Base-by-base conservation (phyloP, 2,888 invertebrate species). In the Tipula helvola region DNA sequence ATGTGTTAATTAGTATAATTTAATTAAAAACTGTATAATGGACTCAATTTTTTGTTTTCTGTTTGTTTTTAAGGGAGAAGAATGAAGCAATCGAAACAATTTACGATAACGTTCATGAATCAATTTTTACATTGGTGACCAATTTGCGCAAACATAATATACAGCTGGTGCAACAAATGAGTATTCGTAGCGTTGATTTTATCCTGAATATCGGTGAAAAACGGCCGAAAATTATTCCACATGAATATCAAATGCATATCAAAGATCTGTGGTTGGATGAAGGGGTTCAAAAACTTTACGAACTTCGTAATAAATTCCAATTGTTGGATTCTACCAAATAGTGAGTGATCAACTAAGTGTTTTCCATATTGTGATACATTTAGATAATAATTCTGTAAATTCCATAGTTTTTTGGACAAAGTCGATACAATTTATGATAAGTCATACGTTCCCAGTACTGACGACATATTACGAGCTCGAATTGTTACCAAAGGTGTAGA, bases 261-360 rank as follows among this genome's bases (percentile, higher is more conserved):
- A 92, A 94, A 88, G 90, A 90, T 1, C 90, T 96, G 1, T 96
- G 96, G 96, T 91, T 91, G 4, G 96, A 97, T 90, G 91, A 91
- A 0, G 96, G 95, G 0, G 94, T 96, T 2, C 93, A 94, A 89
- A 93, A 94, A 89, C 94, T 95, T 88, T 96, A 94, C 89, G 92
- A 92, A 88, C 92, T 95, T 89, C 95, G 96, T 0, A 95, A 95
- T 90, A 96, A 96, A 90, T 96, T 95, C 89, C 96, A 96, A 89
- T 92, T 96, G 2, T 94, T 96, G 83, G 96, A 96, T 89, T 95
- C 96, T 89, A 95, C 96, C 10, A 95, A 95, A 93, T 96, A 96
- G 96, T 96, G 92, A 94, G 95, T 94, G 12, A 5, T 3, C 83
- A 2, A 86, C 41, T 41, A 41, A 36, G 12, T 41, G n/a, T n/a